A percentile compares a stretch with the other conserved stretches of the same genome.
phyloP scores from a whole-genome alignment of 1,140 invertebrate species.

The Saccostrea echinata region DNA sequence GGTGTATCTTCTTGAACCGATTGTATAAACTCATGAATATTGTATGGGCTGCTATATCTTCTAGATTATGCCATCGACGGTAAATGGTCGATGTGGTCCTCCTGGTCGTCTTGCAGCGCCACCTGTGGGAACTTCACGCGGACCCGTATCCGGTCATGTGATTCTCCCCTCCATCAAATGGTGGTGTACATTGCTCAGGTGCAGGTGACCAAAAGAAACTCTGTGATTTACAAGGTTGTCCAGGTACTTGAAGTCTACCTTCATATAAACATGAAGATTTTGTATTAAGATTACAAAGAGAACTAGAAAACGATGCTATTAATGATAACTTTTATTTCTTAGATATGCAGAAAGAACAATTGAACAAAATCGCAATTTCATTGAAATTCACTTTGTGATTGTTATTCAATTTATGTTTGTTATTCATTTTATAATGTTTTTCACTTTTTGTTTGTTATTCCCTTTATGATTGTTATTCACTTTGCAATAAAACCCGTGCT shows the following conservation, averaged over 20 bases:
- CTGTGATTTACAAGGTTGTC: constrained; percentile 49
- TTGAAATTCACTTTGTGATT: too few species aligned
- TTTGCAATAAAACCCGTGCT: neutral
- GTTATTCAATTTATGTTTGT: too few species aligned
- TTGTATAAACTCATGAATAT: neutral
- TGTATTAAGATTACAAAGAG: too few species aligned
- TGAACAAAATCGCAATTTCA: too few species aligned
- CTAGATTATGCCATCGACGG: constrained; percentile 57
- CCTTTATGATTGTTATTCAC: neutral
- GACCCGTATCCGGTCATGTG: constrained; percentile 55
- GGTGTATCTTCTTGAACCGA: too few species aligned
- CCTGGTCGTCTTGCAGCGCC: constrained; percentile 63
- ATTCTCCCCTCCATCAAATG: constrained; percentile 60
- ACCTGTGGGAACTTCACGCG: constrained; percentile 62
- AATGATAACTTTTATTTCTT: too few species aligned
- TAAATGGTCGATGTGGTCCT: constrained; percentile 57
- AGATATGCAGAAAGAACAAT: too few species aligned
- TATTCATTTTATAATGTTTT: too few species aligned
- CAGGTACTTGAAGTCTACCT: neutral
- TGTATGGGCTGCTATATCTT: neutral
- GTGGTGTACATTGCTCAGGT: constrained; percentile 57
- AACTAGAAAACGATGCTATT: too few species aligned
- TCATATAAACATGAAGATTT: too few species aligned
- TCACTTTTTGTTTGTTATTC: too few species aligned
- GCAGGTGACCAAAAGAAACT: constrained; percentile 34